phyloP scores from a whole-genome alignment of 2,113 vertebrate genomes.

The Pygoscelis adeliae region DNA sequence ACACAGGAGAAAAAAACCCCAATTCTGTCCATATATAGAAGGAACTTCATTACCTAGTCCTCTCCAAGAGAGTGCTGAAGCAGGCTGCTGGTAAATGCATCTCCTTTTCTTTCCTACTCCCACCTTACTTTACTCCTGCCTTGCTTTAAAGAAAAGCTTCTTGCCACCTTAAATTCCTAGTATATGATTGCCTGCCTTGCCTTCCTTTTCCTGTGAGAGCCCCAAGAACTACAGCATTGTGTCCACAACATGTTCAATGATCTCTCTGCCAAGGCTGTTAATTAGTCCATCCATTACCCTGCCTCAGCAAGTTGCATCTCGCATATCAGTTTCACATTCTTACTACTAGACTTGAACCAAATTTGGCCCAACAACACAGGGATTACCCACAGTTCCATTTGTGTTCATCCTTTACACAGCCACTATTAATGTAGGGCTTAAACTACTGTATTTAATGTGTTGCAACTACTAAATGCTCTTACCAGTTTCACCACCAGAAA shows the following conservation, averaged over 20 bases:
- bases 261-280: neutral
- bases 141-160: neutral
- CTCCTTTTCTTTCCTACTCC: neutral
- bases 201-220: neutral
- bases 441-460: neutral
- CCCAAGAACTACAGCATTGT: rapidly evolving
- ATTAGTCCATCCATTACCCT: neutral
- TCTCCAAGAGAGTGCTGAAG: neutral
- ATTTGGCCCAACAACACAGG: neutral
- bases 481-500: neutral
- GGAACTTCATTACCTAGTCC: neutral
- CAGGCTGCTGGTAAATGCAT: neutral
- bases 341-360: neutral
- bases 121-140: neutral
- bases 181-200: neutral
- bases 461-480: neutral
- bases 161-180: neutral
- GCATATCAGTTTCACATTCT: neutral
- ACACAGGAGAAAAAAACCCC: rapidly evolving
- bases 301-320: neutral
- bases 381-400: neutral
- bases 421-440: neutral
- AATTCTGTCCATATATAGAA: neutral
- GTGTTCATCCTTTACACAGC: neutral
- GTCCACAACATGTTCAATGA: rapidly evolving